Conservation (phyloP, 2,888 invertebrate genomes). For the Rhabditoides inermis region DNA sequence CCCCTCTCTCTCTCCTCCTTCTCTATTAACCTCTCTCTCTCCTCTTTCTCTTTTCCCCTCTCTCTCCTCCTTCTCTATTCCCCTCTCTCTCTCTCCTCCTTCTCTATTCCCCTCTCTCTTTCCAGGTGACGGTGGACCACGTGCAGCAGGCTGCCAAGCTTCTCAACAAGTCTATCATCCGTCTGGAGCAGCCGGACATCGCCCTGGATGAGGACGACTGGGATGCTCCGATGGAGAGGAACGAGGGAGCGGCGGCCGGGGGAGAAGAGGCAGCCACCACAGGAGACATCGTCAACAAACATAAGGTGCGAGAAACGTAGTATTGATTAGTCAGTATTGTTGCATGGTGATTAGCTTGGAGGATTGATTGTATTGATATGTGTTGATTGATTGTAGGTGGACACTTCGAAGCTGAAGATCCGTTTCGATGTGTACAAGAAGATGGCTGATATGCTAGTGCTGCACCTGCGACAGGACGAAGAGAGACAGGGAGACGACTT, state of each 20-base stretch:
- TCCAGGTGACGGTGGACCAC: slow-evolving; percentile 69
- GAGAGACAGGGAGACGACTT: slow-evolving; percentile 49
- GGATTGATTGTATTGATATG: not conserved
- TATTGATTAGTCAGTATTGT: not conserved
- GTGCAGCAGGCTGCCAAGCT: slow-evolving; percentile 83
- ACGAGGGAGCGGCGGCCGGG: slow-evolving; percentile 19
- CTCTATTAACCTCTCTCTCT: no score
- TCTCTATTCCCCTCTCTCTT: slow-evolving; percentile 69
- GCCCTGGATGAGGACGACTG: slow-evolving; percentile 72
- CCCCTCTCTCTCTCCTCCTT: not conserved
- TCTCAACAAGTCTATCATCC: slow-evolving; percentile 59
- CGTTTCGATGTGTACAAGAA: slow-evolving; percentile 88
- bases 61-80: slow-evolving; percentile 91
- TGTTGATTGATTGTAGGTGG: slow-evolving; percentile 13
- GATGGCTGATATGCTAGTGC: slow-evolving; percentile 79
- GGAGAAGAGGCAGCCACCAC: slow-evolving; percentile 19
- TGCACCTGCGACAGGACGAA: slow-evolving; percentile 80
- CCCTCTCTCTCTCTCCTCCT: slow-evolving; percentile 90
- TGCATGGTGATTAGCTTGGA: not conserved
- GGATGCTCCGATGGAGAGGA: slow-evolving; percentile 16
- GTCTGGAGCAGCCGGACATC: slow-evolving; percentile 82
- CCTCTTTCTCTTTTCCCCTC: no score
- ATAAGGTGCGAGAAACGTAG: slow-evolving; percentile 1
- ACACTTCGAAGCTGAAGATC: slow-evolving; percentile 57
- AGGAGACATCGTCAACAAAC: no score